Base-by-base conservation (phyloP, 2,113 vertebrate species). In the Mesocricetus auratus region DNA sequence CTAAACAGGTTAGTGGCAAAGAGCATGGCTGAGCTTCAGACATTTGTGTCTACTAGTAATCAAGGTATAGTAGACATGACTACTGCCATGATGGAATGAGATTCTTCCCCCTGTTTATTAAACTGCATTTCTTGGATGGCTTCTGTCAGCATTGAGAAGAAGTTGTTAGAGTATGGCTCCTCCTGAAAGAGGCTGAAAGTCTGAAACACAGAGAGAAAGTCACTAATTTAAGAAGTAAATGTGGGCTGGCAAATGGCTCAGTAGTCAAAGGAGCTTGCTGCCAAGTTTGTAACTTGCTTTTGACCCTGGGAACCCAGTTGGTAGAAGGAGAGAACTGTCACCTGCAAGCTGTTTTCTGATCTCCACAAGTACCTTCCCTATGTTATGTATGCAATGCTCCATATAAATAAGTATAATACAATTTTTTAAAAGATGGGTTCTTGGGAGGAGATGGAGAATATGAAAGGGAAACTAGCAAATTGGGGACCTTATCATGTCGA, bases 21-120 rank as follows among this genome's bases (percentile, higher is more conserved):
- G 66, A 83, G 75, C 86, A 68, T 93, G 78, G 56, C 91, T 94
- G 68, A 82, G 29, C n/a, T 94, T 62, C 50, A 66, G 16, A 64
- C 53, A 91, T 89, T 24, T 4, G 10, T 64, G 89, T 79, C 64
- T 33, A 21, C 10, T 60, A 24, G 81, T 75, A 39, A 81, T 15
- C 19, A 74, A 36, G 39, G 29, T 62, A 42, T 26, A 60, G 60
- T 90, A 60, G 62, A 31, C 19, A 68, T 2, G 42, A 77, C 24
- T 69, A 60, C 45, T 62, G 73, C 83, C 78, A 87, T 36, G 42
- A 33, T 39, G 12, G 69, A 22, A 93, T 45, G 79, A 58, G 58
- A 42, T 60, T 95, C 78, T 50, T 16, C 19, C 21, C 15, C 1
- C 47, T 75, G 9, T 31, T 81, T 90, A 36, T 75, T 90, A 64